A percentile compares a stretch with the other conserved stretches of the same genome.
phyloP scores from a whole-genome alignment of 2,113 vertebrate genomes.

The Nibea coibor region DNA sequence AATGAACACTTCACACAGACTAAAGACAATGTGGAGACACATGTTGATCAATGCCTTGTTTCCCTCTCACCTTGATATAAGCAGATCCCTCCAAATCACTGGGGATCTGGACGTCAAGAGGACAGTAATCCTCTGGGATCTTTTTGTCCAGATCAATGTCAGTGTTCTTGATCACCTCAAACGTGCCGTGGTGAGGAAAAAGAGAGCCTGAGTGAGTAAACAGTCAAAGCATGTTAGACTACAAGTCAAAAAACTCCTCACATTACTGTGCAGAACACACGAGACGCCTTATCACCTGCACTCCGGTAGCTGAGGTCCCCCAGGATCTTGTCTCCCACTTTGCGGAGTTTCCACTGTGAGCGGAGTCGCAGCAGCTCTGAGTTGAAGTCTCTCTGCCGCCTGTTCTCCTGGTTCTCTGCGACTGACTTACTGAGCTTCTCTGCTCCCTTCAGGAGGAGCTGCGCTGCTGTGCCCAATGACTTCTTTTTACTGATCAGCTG shows the following conservation, averaged over 20 bases:
- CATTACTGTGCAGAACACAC: neutral
- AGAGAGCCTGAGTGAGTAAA: slow-evolving; percentile 88
- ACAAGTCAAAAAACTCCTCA: neutral
- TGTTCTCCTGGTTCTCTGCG: slow-evolving; percentile 94
- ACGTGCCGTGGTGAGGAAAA: slow-evolving; percentile 96
- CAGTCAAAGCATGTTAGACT: neutral
- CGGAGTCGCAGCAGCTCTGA: slow-evolving; percentile 93
- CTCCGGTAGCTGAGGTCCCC: slow-evolving; percentile 98
- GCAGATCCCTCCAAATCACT: slow-evolving; percentile 98
- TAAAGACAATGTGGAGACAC: neutral
- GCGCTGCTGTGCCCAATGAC: slow-evolving; percentile 93
- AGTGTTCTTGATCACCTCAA: slow-evolving; percentile 99
- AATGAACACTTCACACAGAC: neutral
- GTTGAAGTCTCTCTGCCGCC: slow-evolving; percentile 96
- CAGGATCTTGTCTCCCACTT: slow-evolving; percentile 98
- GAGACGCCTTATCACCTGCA: slow-evolving; percentile 84
- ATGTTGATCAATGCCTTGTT: neutral
- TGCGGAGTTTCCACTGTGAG: slow-evolving; percentile 98
- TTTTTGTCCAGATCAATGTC: slow-evolving; percentile 98
- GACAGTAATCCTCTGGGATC: slow-evolving; percentile 97
- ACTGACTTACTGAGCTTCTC: slow-evolving; percentile 95
- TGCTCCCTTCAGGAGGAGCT: slow-evolving; percentile 93
- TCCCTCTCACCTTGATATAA: slow-evolving; percentile 91
- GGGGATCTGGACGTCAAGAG: slow-evolving; percentile 95
- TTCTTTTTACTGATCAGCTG: slow-evolving; percentile 98